Evolutionary conservation across 2,888 invertebrate genomes (phyloP).

Genomic region (Hypena proboscidalis): DNA sequence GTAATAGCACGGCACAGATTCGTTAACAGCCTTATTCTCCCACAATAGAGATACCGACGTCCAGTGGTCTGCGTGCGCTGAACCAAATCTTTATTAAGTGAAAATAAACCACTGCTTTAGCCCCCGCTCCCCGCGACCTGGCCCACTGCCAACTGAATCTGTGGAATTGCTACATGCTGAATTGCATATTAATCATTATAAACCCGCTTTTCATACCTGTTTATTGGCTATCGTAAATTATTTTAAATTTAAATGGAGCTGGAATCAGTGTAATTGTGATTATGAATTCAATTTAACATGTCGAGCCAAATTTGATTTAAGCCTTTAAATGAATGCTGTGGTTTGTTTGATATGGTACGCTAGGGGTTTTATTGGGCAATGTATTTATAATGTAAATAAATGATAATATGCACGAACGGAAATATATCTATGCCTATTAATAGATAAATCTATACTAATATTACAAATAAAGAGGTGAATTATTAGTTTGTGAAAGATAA

Average conservation of each 20-base stretch:
- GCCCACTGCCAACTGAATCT: constrained; percentile 47
- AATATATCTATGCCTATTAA: no score
- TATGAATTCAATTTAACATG: constrained; percentile 5
- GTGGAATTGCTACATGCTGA: constrained; percentile 38
- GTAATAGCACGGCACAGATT: constrained; percentile 20
- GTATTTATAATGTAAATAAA: no score
- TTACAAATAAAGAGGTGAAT: no score
- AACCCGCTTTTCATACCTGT: constrained; percentile 5
- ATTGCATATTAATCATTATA: constrained; percentile 32
- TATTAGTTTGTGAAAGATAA: no score
- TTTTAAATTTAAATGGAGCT: neutral
- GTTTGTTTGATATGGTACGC: constrained; percentile 3
- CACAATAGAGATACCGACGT: constrained; percentile 30
- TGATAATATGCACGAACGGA: no score
- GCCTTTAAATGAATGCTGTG: constrained; percentile 2
- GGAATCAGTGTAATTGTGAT: neutral
- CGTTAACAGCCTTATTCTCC: constrained; percentile 24
- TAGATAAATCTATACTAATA: no score
- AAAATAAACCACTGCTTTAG: constrained; percentile 39
- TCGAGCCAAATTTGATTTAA: constrained; percentile 1
- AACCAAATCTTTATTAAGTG: constrained; percentile 43
- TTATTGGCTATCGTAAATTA: neutral
- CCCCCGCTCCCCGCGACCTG: constrained; percentile 33
- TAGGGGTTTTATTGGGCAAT: neutral
- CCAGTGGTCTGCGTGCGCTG: constrained; percentile 30